Conservation (phyloP, 2,113 vertebrate genomes). For the Stomatorhinus ivindoensis region DNA sequence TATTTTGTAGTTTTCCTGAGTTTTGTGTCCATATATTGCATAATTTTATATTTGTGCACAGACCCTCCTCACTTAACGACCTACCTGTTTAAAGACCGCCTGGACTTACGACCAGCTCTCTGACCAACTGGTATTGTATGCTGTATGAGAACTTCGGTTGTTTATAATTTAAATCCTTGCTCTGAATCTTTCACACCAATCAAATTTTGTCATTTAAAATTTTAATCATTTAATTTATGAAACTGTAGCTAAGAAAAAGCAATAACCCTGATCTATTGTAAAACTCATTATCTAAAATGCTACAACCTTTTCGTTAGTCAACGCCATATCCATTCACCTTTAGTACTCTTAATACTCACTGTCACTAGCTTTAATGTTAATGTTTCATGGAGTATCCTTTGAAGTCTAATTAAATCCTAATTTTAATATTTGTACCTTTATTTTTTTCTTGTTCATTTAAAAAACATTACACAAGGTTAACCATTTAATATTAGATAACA, state of each 20-base stretch:
- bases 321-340: neutral
- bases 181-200: neutral
- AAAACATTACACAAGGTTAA: neutral
- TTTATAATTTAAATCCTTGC: neutral
- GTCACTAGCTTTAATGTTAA: neutral
- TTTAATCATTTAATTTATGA: neutral
- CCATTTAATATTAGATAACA: neutral
- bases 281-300: neutral
- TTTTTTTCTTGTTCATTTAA: neutral
- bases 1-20: neutral
- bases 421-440: neutral
- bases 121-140: too few relatives aligned
- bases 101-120: too few relatives aligned
- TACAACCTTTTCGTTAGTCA: neutral
- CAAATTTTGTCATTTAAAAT: neutral
- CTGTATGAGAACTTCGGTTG: neutral
- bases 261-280: neutral
- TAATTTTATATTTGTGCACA: neutral
- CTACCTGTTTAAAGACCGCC: too few relatives aligned
- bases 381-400: neutral
- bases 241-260: neutral
- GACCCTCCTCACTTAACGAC: too few relatives aligned
- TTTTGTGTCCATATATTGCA: neutral
- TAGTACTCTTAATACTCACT: neutral
- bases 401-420: neutral